Percentiles rank a stretch among this genome's conserved stretches.
These are phyloP conservation scores for Chamaetylas fuelleborni DNA, from an alignment of 2,113 vertebrate species.

Conservation along the genomic window DNA sequence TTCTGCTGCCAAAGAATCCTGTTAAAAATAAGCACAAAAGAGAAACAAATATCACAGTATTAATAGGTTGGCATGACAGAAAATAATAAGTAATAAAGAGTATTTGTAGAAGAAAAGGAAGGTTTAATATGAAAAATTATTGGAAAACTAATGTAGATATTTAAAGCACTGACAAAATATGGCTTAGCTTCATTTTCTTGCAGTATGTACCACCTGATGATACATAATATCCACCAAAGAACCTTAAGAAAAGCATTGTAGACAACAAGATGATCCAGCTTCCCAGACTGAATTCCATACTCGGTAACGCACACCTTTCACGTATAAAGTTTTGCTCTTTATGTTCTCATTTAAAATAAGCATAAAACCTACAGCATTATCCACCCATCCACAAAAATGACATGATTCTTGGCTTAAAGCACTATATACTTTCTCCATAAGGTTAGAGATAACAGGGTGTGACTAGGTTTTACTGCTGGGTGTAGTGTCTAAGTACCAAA, in stretches of 20 bases:
- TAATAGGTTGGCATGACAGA: not conserved
- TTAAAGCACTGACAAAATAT: not conserved
- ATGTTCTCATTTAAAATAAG: not conserved
- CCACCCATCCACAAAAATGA: not conserved
- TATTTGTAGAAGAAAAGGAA: not conserved
- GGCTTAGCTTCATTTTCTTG: not conserved
- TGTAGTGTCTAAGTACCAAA: not conserved
- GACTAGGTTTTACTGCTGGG: not conserved
- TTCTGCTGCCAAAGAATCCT: slow-evolving; percentile 97
- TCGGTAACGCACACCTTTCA: not conserved
- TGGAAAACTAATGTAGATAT: not conserved
- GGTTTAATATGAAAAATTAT: not conserved
- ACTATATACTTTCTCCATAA: not conserved
- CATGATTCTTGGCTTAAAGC: not conserved
- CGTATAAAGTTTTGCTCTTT: not conserved
- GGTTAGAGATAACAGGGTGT: not conserved
- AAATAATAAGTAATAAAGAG: not conserved
- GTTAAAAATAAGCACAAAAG: slow-evolving; percentile 46
- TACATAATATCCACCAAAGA: not conserved
- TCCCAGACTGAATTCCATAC: not conserved
- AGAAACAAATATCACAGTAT: not conserved
- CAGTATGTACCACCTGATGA: not conserved
- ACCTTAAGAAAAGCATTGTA: not conserved
- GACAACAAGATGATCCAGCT: not conserved
- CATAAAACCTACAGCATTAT: not conserved